These are phyloP conservation scores for Agrotis puta DNA, from an alignment of 2,888 invertebrate genomes.

Conservation along the genomic window DNA sequence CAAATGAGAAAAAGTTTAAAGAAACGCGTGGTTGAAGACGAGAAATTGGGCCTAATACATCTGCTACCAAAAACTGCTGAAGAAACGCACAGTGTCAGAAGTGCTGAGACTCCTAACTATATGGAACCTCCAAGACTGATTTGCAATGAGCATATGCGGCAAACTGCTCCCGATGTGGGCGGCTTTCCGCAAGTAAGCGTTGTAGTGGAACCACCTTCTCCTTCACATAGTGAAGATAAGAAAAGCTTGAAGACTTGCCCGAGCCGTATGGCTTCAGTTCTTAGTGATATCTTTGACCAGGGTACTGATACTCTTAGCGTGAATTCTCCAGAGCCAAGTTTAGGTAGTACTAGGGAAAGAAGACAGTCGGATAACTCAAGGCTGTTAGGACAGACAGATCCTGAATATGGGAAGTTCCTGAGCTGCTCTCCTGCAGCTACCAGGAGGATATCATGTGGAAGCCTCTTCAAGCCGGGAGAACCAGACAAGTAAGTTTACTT, in stretches of 20 bases:
- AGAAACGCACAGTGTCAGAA: slow-evolving; percentile 69
- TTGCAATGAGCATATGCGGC: slow-evolving; percentile 48
- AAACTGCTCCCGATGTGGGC: slow-evolving; percentile 34
- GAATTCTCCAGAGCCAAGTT: slow-evolving; percentile 85
- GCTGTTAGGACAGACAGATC: slow-evolving; percentile 90
- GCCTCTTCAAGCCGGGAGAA: slow-evolving; percentile 95
- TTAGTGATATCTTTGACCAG: slow-evolving; percentile 86
- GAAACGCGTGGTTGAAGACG: slow-evolving; percentile 81
- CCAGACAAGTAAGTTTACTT: slow-evolving; percentile 89
- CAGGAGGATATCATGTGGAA: slow-evolving; percentile 97
- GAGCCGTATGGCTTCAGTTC: slow-evolving; percentile 88
- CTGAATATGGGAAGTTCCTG: slow-evolving; percentile 92
- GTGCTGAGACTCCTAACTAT: slow-evolving; percentile 68
- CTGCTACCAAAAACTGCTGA: slow-evolving; percentile 82
- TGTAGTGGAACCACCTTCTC: slow-evolving; percentile 94
- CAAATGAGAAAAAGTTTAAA: slow-evolving; percentile 85
- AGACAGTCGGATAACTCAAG: slow-evolving; percentile 92
- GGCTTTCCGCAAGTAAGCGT: slow-evolving; percentile 93
- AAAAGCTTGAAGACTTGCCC: slow-evolving; percentile 82
- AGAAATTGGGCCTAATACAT: slow-evolving; percentile 73
- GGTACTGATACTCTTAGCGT: slow-evolving; percentile 86
- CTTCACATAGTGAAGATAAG: slow-evolving; percentile 92
- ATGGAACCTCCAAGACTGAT: slow-evolving; percentile 57
- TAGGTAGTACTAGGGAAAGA: slow-evolving; percentile 86
- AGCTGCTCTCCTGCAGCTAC: slow-evolving; percentile 96